Evolutionary conservation across 1,140 invertebrate species (phyloP), one percentile per base, ranked within the genome.

Genomic region (Zaprionus tsacasi): DNA sequence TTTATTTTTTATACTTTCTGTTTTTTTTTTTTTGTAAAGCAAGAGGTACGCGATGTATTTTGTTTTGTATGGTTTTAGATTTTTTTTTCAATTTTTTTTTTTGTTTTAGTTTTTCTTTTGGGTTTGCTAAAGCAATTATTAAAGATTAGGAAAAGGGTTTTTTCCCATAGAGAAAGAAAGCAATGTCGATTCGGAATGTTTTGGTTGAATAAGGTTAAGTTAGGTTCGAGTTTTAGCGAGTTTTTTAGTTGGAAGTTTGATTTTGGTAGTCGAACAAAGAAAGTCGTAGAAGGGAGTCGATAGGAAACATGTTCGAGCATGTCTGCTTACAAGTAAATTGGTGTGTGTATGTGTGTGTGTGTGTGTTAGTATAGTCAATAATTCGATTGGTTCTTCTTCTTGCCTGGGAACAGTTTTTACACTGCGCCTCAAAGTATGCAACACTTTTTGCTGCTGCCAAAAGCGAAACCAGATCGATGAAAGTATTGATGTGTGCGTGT

Each of bases 31-130:
- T 74, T 88, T 67, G 75, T 89, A 89, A 89, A 89, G 85, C 85
- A 89, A 89, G 85, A 89, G 85, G 85, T 89, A 89, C 85, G 85
- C 85, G 61, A 89, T 89, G 85, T 88, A 88, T 89, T 75, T 83
- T 66, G 68, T 50, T 76, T 64, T 70, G 72, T 75, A 75, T 70
- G 72, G 58, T 55, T 59, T 69, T 60, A 40, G 64, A 30, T 70
- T 17, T 13, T 50, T 60, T 36, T 59, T 27, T 12, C 4, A 1
- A 30, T 2, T 30, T 30, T 38, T 50, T 55, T 64, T 21, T 64
- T 17, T 43, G 15, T 69, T 65, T 64, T 13, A 70, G 56, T 70
- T 38, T 74, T 68, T 60, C 55, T 56, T 73, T 65, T 68, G 55
- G 69, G 60, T 70, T 71, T 72, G 65, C 69, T 77, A 88, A 87